phyloP scores from a whole-genome alignment of 2,888 invertebrate species.

The Cynaeus angustus region DNA sequence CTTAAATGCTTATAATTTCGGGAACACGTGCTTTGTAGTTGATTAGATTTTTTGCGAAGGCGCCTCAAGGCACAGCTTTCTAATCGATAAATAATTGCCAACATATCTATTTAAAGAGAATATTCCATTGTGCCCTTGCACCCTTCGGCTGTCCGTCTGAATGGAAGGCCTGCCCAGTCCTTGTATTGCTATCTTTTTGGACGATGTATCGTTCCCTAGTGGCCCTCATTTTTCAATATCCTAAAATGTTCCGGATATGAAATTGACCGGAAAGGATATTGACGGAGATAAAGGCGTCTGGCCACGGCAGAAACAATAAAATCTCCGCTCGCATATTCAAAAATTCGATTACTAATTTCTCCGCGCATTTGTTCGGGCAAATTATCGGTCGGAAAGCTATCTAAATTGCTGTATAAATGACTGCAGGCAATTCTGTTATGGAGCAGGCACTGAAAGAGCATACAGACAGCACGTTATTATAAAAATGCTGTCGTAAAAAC shows the following conservation, averaged over 20 bases:
- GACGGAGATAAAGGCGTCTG: constrained; percentile 58
- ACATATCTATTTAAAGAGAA: constrained; percentile 41
- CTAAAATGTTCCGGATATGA: constrained; percentile 68
- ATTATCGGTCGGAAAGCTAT: constrained; percentile 50
- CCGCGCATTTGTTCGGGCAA: constrained; percentile 29
- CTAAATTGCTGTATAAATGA: constrained; percentile 53
- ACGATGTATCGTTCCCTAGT: constrained; percentile 68
- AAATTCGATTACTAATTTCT: constrained; percentile 35
- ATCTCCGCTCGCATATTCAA: constrained; percentile 14
- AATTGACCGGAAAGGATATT: constrained; percentile 67
- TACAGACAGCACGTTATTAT: constrained; percentile 68
- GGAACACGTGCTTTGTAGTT: no score
- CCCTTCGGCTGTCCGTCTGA: constrained; percentile 42
- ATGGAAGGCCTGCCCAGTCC: constrained; percentile 56
- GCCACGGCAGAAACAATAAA: constrained; percentile 27
- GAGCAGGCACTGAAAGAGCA: constrained; percentile 59
- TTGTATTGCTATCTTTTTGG: constrained; percentile 60
- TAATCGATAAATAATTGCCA: constrained; percentile 44
- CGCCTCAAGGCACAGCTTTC: not conserved
- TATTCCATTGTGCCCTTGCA: constrained; percentile 6
- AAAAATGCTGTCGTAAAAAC: constrained; percentile 71
- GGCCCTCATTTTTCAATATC: constrained; percentile 70
- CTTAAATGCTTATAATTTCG: no score
- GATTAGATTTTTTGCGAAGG: no score
- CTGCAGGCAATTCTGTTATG: constrained; percentile 56